Evolutionary conservation across 2,888 invertebrate genomes (phyloP), one percentile per base, ranked within the genome.

Genomic region (Zygaena filipendulae): DNA sequence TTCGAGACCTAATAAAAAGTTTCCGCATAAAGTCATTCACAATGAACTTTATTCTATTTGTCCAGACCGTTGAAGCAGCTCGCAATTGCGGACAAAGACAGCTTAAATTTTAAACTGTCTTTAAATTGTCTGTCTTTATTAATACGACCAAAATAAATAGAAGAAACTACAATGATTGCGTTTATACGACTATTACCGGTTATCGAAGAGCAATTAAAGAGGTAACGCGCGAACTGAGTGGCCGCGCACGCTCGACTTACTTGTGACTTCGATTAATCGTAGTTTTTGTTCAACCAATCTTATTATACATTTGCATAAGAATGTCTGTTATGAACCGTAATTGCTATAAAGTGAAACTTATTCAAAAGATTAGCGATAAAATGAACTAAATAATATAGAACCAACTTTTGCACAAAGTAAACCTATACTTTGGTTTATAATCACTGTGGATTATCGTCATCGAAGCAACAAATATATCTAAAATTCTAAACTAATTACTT

Each of bases 281-380:
- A 59, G 52, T 61, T 72, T 70, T 68, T 68, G 62, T 67, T 64
- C 52, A 39, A 42, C n/a, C n/a, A n/a, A n/a, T n/a, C n/a, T n/a
- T n/a, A n/a, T n/a, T n/a, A n/a, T n/a, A 47, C 52, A 70, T 71
- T 69, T 69, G 63, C 68, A 70, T 71, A 68, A 59, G 57, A 68
- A 68, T 69, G 61, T 61, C 45, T 50, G 42, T 46, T 45, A 38
- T n/a, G n/a, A n/a, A n/a, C n/a, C n/a, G n/a, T n/a, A n/a, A n/a
- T n/a, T n/a, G n/a, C n/a, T n/a, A n/a, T n/a, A n/a, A n/a, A n/a
- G n/a, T n/a, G n/a, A n/a, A n/a, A n/a, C n/a, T n/a, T n/a, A n/a
- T n/a, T n/a, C n/a, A n/a, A n/a, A n/a, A n/a, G n/a, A n/a, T n/a
- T n/a, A n/a, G n/a, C n/a, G n/a, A n/a, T n/a, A n/a, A n/a, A n/a